Evolutionary conservation across 2,797 vertebrate genomes (phyloP).

Genomic region (Siniperca undulata): DNA sequence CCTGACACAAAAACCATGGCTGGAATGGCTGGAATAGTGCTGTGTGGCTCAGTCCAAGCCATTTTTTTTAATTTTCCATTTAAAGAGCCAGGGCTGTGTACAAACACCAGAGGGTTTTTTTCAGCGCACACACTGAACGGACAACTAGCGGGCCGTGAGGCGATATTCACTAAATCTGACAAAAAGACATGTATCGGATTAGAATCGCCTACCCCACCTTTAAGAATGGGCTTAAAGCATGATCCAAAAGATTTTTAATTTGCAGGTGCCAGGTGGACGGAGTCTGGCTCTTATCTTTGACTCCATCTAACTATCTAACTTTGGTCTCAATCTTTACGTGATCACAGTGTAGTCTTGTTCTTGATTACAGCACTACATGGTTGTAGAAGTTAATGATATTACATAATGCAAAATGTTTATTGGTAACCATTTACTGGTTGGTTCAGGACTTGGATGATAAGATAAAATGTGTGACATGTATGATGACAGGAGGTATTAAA

Average conservation of each 20-base stretch:
- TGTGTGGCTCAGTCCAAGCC: too few relatives aligned
- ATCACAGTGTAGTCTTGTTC: neutral
- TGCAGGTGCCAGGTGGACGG: neutral
- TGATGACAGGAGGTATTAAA: neutral
- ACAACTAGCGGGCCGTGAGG: too few relatives aligned
- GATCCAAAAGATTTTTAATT: neutral
- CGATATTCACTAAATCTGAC: too few relatives aligned
- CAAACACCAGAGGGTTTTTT: too few relatives aligned
- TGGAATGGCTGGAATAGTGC: too few relatives aligned
- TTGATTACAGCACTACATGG: neutral
- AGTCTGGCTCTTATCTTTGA: conserved; percentile 11
- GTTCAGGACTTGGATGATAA: conserved; percentile 52
- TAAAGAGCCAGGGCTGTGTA: too few relatives aligned
- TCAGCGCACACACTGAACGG: too few relatives aligned
- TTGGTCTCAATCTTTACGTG: neutral
- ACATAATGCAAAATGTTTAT: conserved; percentile 48
- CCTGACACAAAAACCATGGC: too few relatives aligned
- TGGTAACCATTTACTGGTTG: conserved; percentile 39
- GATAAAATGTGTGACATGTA: conserved; percentile 30
- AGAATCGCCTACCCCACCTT: too few relatives aligned
- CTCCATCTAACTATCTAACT: neutral
- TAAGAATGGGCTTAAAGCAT: neutral
- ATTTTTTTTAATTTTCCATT: too few relatives aligned
- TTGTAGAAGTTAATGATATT: conserved; percentile 26
- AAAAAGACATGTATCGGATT: too few relatives aligned